A percentile compares a stretch with the other conserved stretches of the same genome.
Conservation (phyloP, 1,140 invertebrate species). For the Zaprionus ornatus region DNA sequence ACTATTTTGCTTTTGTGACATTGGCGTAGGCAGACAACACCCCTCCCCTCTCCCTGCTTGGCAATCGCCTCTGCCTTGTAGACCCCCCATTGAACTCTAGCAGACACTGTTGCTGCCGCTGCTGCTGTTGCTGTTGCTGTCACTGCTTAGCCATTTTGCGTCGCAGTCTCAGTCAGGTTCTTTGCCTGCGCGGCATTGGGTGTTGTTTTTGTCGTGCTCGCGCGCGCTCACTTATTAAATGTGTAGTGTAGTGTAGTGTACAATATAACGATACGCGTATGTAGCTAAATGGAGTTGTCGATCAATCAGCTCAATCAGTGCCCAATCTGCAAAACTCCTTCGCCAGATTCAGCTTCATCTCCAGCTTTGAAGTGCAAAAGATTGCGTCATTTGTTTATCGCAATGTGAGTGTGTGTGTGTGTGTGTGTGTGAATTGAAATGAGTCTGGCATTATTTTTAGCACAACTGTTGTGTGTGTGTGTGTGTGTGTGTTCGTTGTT, state of each 20-base stretch:
- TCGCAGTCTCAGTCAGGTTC: conserved; percentile 69
- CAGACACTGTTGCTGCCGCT: background rate
- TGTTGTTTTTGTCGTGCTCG: conserved; percentile 36
- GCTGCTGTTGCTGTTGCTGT: background rate
- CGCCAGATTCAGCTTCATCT: conserved; percentile 24
- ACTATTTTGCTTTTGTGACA: conserved; percentile 77
- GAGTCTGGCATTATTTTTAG: conserved; percentile 78
- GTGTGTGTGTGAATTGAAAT: conserved; percentile 64
- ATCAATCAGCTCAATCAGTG: conserved; percentile 37
- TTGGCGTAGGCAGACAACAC: conserved; percentile 68
- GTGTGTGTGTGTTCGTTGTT: conserved; percentile 29
- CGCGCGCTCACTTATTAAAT: conserved; percentile 33
- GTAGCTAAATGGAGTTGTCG: conserved; percentile 69
- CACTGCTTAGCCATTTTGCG: conserved; percentile 22
- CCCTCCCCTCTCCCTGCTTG: background rate
- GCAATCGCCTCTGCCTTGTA: background rate
- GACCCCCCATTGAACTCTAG: background rate
- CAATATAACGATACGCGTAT: background rate
- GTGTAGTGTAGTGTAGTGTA: conserved; percentile 27
- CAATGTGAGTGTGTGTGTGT: conserved; percentile 64
- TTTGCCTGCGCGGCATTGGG: conserved; percentile 68
- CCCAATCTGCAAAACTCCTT: conserved; percentile 25
- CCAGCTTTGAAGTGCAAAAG: conserved; percentile 54
- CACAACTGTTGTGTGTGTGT: conserved; percentile 51
- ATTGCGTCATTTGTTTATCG: conserved; percentile 82